Evolutionary conservation across 2,797 vertebrate genomes (phyloP), one percentile per base, ranked within the genome.

Genomic region (Lepus townsendii): DNA sequence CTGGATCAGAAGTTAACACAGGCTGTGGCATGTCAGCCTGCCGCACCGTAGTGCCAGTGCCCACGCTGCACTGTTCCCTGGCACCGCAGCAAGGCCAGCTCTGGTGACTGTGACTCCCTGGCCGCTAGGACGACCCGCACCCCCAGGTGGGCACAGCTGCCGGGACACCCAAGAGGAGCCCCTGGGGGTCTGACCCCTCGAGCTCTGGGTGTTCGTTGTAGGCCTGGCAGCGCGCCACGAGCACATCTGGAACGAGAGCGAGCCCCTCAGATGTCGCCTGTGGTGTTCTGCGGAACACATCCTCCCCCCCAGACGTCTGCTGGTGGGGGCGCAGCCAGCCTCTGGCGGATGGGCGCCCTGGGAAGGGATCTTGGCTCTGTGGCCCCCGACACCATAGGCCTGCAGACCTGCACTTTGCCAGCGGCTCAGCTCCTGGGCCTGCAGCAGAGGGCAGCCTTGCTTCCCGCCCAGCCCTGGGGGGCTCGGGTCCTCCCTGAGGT

Each of bases 201-300:
- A 13, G 27, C 20, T 77, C 10, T 24, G 30, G 0, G 42, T 24
- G 2, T 20, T 69, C 66, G 7, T 68, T 47, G 20, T 9, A 14
- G 50, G 10, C 8, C 0, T 16, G 66, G 42, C 10, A 1, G 13
- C 30, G 72, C 73, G 62, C 9, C 27, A 24, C 8, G 0, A 54
- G 38, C 72, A 77, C 77, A 32, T 80, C 68, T 90, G 68, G 73
- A 94, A 72, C 47, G 22, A 26, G 32, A 87, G 68, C 16, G 22
- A 52, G 63, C 24, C 19, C 17, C 5, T 35, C 2, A 0, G 20
- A 47, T 1, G 16, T 50, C 47, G 5, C 68, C 20, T 57, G 60
- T 83, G 86, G 50, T 68, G 68, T 85, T 30, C n/a, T 72, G 38
- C 32, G 72, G n/a, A 2, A 22, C 63, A 54, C 38, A 68, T 13